Evolutionary conservation across 2,888 invertebrate species (phyloP).

Genomic region (Patella pellucida): DNA sequence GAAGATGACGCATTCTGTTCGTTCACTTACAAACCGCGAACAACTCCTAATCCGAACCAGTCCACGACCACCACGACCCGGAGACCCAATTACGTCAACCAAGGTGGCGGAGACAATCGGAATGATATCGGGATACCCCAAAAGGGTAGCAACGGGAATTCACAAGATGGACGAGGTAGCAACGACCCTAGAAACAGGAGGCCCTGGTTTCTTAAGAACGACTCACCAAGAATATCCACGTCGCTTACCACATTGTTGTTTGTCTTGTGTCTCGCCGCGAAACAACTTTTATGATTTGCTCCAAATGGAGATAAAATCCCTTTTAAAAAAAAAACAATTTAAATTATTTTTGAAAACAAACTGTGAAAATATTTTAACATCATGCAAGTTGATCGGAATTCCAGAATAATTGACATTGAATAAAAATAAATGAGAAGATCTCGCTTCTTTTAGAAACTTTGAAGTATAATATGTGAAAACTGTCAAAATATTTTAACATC

Average conservation of each 20-base stretch:
- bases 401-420: no score
- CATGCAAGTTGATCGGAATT: no score
- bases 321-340: no score
- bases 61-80: constrained; percentile 12
- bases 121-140: not conserved
- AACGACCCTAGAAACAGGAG: constrained; percentile 30
- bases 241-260: not conserved
- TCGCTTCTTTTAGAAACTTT: no score
- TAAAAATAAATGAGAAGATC: no score
- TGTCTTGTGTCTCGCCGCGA: not conserved
- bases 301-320: no score
- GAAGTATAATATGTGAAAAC: no score
- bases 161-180: not conserved
- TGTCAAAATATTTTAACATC: no score
- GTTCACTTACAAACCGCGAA: constrained; percentile 30
- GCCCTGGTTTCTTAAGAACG: constrained; percentile 37
- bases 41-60: constrained; percentile 21
- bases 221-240: not conserved
- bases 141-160: not conserved
- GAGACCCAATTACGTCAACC: not conserved
- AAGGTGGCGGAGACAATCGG: not conserved
- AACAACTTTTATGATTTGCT: not conserved
- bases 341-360: no score
- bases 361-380: no score
- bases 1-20: constrained; percentile 29